Conservation (phyloP, 1,140 invertebrate species). For the Conus betulinus region DNA sequence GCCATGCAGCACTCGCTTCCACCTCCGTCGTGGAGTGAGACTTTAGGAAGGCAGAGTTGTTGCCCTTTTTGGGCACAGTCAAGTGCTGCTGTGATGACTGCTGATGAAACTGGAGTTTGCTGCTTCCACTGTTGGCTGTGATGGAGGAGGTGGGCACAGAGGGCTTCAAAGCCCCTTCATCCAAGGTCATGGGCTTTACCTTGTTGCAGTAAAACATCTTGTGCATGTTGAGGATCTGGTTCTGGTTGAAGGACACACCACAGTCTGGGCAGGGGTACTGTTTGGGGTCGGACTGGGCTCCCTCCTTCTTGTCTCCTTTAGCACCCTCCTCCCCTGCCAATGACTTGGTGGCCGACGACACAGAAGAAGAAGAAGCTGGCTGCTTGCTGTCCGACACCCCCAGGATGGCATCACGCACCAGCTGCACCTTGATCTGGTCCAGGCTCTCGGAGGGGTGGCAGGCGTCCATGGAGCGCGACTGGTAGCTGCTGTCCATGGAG, state of each 20-base stretch:
- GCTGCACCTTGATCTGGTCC: conserved; percentile 22
- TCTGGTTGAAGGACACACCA: conserved; percentile 56
- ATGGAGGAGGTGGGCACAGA: neutral
- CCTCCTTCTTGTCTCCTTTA: neutral
- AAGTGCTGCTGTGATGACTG: conserved; percentile 13
- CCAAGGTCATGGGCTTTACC: conserved; percentile 22
- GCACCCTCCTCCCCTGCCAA: neutral
- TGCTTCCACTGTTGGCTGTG: neutral
- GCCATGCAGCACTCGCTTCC: conserved; percentile 10
- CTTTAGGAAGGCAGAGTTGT: conserved; percentile 37
- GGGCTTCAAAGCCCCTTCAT: neutral
- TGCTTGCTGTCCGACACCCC: neutral
- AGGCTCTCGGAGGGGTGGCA: conserved; percentile 1
- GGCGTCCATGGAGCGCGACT: conserved; percentile 26
- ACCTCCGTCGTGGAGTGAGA: conserved; percentile 43
- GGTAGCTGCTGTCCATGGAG: conserved; percentile 16
- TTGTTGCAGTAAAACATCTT: conserved; percentile 56
- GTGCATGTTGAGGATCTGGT: conserved; percentile 58
- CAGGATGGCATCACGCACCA: conserved; percentile 20
- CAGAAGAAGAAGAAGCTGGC: neutral
- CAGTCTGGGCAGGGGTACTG: conserved; percentile 47
- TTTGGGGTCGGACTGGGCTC: conserved; percentile 11
- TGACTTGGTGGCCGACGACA: neutral
- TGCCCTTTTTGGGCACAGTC: conserved; percentile 11
- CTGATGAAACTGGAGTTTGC: conserved; percentile 25